A percentile compares a stretch with the other conserved stretches of the same genome.
These are phyloP conservation scores for Catostomus latipinnis DNA, from an alignment of 2,797 vertebrate species.

Conservation along the genomic window DNA sequence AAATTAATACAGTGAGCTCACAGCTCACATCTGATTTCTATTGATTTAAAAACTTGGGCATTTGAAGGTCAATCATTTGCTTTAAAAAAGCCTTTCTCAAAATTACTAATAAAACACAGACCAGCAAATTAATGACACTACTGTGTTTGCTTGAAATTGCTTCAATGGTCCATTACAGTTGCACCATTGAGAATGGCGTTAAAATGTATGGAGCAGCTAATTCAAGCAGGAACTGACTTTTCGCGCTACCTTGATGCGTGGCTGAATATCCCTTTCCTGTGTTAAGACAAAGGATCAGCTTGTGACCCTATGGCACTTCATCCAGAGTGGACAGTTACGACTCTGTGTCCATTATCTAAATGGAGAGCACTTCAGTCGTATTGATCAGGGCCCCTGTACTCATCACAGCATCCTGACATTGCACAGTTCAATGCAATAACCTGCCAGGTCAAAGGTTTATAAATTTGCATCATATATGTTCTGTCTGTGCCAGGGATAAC, in stretches of 20 bases:
- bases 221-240: constrained; percentile 3
- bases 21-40: constrained; percentile 22
- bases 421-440: constrained; percentile 52
- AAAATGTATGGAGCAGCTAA: constrained; percentile 27
- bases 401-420: constrained; percentile 60
- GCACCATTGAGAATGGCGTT: constrained; percentile 26
- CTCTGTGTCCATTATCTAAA: constrained; percentile 88
- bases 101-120: constrained; percentile 28
- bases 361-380: constrained; percentile 79
- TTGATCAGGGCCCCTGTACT: constrained; percentile 79
- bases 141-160: constrained; percentile 26
- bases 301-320: constrained; percentile 65
- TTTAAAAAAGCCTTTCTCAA: constrained; percentile 12
- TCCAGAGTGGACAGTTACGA: constrained; percentile 78
- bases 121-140: constrained; percentile 31
- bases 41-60: not conserved
- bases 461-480: constrained; percentile 70
- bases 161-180: constrained; percentile 47
- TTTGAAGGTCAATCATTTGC: too few relatives aligned
- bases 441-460: constrained; percentile 66
- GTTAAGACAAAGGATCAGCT: constrained; percentile 16
- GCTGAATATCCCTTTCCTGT: constrained; percentile 47
- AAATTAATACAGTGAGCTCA: constrained; percentile 15
- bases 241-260: constrained; percentile 20
- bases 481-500: constrained; percentile 52